Base-by-base conservation (phyloP, 2,113 vertebrate species). In the Quiscalus mexicanus region DNA sequence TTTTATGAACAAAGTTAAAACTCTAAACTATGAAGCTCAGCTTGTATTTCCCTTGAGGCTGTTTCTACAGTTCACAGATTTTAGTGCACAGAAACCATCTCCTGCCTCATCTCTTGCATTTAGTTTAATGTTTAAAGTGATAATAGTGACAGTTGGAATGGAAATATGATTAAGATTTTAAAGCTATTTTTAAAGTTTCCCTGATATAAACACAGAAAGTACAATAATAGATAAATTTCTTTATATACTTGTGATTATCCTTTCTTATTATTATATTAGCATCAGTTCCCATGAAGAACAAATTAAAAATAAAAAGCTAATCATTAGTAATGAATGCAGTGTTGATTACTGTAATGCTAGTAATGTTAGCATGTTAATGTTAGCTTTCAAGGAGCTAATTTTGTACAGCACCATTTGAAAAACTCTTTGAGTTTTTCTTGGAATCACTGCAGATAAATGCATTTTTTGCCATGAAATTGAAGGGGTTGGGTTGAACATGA, bases 221-320 rank as follows among this genome's bases (percentile, higher is more conserved):
- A 63, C 78, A 92, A 84, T 82, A 91, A 93, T 55, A 91, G 75
- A 53, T 58, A n/a, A 15, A 76, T 94, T 90, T 68, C 33, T 90
- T 88, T 53, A 45, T 52, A 59, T 55, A 52, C 3, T 70, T 49
- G 21, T 90, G 73, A 94, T 94, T 89, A 77, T 19, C 31, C 24
- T 77, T 94, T 93, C 47, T 47, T 94, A 79, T 47, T 94, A 79
- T 84, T 79, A 74, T 62, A 93, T 74, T 64, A 77, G 41, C n/a
- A 79, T 55, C 52, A 50, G 52, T 84, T 95, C 47, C 63, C 7
- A 3, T 74, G 42, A 74, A 96, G 39, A 93, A 68, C 19, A 67
- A 90, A 83, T 96, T 89, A 60, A 97, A 96, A 94, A 92, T 78
- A 86, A 96, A 93, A 30, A 69, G 53, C 67, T 89, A 87, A 96